Evolutionary conservation across 53 echinoderm and acorn worm genomes (phyloP).

Genomic region (Stichopus horrens): DNA sequence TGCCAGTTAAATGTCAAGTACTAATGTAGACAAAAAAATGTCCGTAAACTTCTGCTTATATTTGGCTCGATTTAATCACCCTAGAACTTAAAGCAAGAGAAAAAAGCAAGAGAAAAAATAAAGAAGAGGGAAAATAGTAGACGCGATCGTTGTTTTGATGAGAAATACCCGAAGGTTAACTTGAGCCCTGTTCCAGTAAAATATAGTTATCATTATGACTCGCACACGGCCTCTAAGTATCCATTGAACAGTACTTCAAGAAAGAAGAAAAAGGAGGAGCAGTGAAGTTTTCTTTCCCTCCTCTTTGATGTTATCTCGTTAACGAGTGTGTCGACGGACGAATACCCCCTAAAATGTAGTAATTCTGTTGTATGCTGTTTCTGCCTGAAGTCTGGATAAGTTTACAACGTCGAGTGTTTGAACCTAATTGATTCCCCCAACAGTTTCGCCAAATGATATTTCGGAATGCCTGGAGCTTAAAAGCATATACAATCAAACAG

Average conservation of each 20-base stretch:
- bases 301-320: neutral
- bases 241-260: neutral
- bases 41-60: too few species aligned
- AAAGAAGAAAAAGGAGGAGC: neutral
- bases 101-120: too few species aligned
- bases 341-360: constrained; percentile 9
- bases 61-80: too few species aligned
- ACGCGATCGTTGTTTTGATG: neutral
- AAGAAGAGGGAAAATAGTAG: too few species aligned
- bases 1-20: too few species aligned
- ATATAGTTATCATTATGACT: neutral
- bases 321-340: neutral
- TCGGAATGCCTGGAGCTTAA: constrained; percentile 14
- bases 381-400: constrained; percentile 16
- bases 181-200: neutral
- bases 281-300: neutral
- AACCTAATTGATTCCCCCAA: constrained; percentile 40
- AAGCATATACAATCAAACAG: neutral
- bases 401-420: constrained; percentile 5
- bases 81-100: too few species aligned
- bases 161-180: neutral
- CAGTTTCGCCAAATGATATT: constrained; percentile 24
- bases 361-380: neutral
- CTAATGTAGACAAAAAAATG: too few species aligned
- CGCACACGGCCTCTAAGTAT: neutral